Percentiles rank a stretch among this genome's conserved stretches.
Conservation (phyloP, 2,888 invertebrate genomes). For the Nephrocerus scutellatus region DNA sequence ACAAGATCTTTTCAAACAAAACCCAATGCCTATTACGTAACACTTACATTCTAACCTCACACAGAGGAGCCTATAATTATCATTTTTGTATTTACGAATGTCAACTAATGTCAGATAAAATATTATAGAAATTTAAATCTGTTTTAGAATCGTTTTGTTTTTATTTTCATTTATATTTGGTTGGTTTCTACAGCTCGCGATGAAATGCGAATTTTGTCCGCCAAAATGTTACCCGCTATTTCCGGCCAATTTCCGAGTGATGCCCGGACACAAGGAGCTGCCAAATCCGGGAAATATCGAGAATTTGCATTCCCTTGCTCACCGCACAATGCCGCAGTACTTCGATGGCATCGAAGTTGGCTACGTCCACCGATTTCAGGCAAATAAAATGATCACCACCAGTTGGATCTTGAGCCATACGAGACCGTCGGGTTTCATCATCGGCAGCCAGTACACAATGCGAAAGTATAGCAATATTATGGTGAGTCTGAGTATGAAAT, state of each 20-base stretch:
- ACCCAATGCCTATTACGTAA: no score
- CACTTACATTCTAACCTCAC: no score
- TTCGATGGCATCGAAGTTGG: conserved; percentile 42
- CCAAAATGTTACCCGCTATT: conserved; percentile 30
- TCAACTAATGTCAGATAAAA: no score
- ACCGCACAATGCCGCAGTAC: conserved; percentile 42
- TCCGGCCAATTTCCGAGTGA: conserved; percentile 35
- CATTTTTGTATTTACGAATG: no score
- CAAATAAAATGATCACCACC: conserved; percentile 37
- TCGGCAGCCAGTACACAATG: conserved; percentile 41
- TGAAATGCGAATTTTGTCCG: conserved; percentile 27
- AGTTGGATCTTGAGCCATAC: conserved; percentile 42
- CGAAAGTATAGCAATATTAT: conserved; percentile 33
- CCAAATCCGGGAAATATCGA: conserved; percentile 44
- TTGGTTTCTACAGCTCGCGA: no score
- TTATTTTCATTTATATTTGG: no score
- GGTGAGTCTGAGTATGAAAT: conserved; percentile 26
- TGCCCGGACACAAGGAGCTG: conserved; percentile 29
- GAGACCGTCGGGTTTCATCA: conserved; percentile 41
- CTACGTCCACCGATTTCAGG: conserved; percentile 34
- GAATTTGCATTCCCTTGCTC: conserved; percentile 40
- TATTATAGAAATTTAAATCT: no score
- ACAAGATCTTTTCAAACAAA: no score
- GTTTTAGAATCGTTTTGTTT: no score
- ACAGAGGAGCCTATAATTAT: no score